Conservation (phyloP, 2,888 invertebrate species). For the Mimas tiliae region DNA sequence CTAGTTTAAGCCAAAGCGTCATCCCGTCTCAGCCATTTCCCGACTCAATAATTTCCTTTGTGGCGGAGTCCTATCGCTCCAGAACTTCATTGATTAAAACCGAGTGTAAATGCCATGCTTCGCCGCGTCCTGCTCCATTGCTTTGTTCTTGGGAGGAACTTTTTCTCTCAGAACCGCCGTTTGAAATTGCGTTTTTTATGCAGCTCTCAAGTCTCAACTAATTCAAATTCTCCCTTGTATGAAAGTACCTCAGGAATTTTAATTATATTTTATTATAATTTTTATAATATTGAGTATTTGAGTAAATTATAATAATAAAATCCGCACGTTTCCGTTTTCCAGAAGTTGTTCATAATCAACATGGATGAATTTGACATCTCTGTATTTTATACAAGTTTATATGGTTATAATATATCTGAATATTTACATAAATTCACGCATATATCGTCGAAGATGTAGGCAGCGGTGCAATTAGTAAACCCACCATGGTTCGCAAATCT, state of each 20-base stretch:
- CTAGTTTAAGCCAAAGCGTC: conserved; percentile 51
- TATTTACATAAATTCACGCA: no score
- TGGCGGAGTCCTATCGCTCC: conserved; percentile 63
- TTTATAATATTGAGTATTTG: no score
- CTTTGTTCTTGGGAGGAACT: conserved; percentile 62
- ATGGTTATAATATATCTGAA: no score
- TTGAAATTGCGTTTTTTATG: conserved; percentile 37
- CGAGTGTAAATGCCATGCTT: conserved; percentile 68
- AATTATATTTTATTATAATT: conserved; percentile 10
- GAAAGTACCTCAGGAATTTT: neutral
- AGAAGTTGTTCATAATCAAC: no score
- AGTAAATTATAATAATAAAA: no score
- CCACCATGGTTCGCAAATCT: no score
- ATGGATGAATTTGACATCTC: no score
- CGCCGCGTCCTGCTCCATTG: conserved; percentile 48
- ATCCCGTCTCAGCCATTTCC: conserved; percentile 55
- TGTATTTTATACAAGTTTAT: no score
- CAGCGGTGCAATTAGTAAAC: no score
- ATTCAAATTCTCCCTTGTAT: neutral
- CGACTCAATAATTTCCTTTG: conserved; percentile 79
- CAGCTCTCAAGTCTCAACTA: conserved; percentile 1
- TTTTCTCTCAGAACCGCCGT: conserved; percentile 53
- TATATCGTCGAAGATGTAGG: no score
- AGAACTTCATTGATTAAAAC: conserved; percentile 80
- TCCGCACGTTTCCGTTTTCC: no score